Evolutionary conservation across 2,888 invertebrate species (phyloP).

Genomic region (Cerastis leucographa): DNA sequence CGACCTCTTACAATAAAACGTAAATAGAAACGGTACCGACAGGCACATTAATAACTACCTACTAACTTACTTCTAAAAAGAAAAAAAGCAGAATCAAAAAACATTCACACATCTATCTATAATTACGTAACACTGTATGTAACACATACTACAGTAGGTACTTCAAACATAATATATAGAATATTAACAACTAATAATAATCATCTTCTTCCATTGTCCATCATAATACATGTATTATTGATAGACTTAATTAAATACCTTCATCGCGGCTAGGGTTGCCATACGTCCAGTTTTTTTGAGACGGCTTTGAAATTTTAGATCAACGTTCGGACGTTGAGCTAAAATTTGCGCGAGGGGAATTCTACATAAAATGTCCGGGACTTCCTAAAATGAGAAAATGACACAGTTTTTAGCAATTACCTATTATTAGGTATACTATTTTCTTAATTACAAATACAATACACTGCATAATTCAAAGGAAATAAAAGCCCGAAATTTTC

Average conservation of each 20-base stretch:
- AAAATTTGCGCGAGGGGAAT: too few relatives aligned
- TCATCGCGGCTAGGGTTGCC: slow-evolving; percentile 26
- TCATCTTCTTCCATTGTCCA: slow-evolving; percentile 53
- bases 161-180: slow-evolving; percentile 36
- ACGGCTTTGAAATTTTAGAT: neutral
- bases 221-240: slow-evolving; percentile 59
- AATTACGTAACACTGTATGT: slow-evolving; percentile 15
- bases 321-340: too few relatives aligned
- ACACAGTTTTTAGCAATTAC: neutral
- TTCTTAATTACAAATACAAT: too few relatives aligned
- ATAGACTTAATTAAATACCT: slow-evolving; percentile 68
- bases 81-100: neutral
- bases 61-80: neutral
- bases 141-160: neutral
- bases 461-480: neutral
- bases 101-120: neutral
- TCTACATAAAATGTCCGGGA: neutral
- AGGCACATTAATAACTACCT: neutral
- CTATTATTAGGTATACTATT: too few relatives aligned
- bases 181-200: slow-evolving; percentile 54
- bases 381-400: neutral
- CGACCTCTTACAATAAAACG: neutral
- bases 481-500: neutral
- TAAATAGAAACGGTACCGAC: neutral
- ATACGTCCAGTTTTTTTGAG: neutral